Evolutionary conservation across 2,113 vertebrate species (phyloP).

Genomic region (Merops nubicus): DNA sequence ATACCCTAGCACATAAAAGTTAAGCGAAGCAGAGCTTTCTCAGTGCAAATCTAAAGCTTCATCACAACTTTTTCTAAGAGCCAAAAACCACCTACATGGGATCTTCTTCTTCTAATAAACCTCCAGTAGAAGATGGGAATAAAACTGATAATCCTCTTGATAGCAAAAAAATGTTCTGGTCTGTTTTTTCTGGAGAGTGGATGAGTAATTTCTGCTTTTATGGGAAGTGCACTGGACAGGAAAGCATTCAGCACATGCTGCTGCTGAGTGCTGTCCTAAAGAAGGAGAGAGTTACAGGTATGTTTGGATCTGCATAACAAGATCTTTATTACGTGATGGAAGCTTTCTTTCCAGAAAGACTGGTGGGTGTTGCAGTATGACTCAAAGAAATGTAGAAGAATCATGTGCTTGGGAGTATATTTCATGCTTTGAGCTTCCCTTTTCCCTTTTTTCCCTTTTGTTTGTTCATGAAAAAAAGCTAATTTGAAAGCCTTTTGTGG

Average conservation of each 20-base stretch:
- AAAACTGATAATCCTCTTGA: not conserved
- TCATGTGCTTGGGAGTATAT: not conserved
- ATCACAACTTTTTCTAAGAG: not conserved
- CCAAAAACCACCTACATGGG: not conserved
- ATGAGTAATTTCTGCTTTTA: not conserved
- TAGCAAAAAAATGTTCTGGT: rapidly evolving
- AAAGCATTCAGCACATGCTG: not conserved
- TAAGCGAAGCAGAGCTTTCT: not conserved
- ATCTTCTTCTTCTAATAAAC: not conserved
- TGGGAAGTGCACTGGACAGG: not conserved
- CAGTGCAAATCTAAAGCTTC: not conserved
- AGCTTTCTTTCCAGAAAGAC: not conserved
- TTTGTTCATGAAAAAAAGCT: not conserved
- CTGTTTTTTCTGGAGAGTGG: not conserved
- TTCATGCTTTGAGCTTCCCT: not conserved
- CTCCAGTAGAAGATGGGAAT: not conserved
- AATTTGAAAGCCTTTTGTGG: not conserved
- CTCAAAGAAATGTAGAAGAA: not conserved
- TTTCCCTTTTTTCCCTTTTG: not conserved
- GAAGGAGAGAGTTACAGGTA: not conserved
- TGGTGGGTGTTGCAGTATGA: not conserved
- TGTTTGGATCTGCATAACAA: not conserved
- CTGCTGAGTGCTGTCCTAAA: not conserved
- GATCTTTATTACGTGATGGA: not conserved
- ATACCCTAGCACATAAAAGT: not conserved